Percentiles rank a stretch among this genome's conserved stretches.
Conservation (phyloP, 2,113 vertebrate species). For the Gallinago paraguaiae region DNA sequence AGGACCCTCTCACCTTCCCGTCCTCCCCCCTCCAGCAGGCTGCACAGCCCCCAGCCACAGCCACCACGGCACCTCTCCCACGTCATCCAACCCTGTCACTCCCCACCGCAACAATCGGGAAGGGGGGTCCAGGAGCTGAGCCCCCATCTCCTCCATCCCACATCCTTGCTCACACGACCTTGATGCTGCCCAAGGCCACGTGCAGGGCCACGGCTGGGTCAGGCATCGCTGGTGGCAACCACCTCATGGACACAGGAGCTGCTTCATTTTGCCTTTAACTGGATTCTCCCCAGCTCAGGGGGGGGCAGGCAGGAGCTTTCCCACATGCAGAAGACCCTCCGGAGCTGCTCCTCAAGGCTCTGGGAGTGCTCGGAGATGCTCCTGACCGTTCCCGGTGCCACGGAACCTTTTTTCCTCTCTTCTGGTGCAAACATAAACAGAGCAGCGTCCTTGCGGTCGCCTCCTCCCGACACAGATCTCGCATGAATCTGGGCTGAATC, state of each 20-base stretch:
- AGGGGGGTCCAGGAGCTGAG: neutral
- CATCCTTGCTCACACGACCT: fast-evolving
- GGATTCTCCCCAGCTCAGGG: neutral
- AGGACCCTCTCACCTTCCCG: neutral
- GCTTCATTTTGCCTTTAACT: fast-evolving
- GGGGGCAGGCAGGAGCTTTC: neutral
- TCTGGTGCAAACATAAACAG: neutral
- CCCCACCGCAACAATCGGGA: neutral
- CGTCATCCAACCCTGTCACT: fast-evolving
- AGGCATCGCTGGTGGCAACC: neutral
- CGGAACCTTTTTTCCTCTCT: neutral
- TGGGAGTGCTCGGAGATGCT: neutral
- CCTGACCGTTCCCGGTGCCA: neutral
- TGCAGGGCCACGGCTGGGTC: fast-evolving
- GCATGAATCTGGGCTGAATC: slow-evolving; percentile 23
- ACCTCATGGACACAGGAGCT: fast-evolving
- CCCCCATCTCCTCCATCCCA: neutral
- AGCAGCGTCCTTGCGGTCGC: neutral
- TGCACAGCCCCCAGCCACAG: neutral
- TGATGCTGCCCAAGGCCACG: fast-evolving
- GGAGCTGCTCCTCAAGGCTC: fast-evolving
- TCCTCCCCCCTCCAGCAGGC: neutral
- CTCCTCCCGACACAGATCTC: slow-evolving; percentile 10
- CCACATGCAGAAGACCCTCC: fast-evolving
- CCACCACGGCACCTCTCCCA: fast-evolving